A percentile compares a stretch with the other conserved stretches of the same genome.
Conservation (phyloP, 2,888 invertebrate genomes). For the Criorhina ranunculi region DNA sequence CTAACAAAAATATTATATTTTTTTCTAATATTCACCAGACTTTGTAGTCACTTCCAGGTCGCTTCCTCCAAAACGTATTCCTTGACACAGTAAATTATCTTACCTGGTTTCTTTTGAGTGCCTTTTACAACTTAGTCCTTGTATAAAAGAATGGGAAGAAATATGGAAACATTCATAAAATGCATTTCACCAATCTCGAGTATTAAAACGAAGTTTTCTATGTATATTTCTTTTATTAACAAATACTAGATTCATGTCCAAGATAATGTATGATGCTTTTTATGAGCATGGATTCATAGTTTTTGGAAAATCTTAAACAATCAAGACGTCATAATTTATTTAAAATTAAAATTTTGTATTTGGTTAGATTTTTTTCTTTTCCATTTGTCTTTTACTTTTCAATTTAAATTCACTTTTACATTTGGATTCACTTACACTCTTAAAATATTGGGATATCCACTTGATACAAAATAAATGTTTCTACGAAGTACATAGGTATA, state of each 20-base stretch:
- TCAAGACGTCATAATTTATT: not conserved
- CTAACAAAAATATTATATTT: too few relatives aligned
- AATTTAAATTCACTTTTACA: conserved; percentile 28
- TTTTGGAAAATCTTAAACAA: not conserved
- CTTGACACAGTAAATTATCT: too few relatives aligned
- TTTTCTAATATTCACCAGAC: too few relatives aligned
- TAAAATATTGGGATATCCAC: conserved; percentile 14
- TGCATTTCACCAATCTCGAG: too few relatives aligned
- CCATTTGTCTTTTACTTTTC: conserved; percentile 21
- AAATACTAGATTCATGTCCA: conserved; percentile 1
- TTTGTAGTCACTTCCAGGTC: too few relatives aligned
- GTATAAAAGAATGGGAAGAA: too few relatives aligned
- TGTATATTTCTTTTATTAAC: not conserved
- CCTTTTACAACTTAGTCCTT: too few relatives aligned
- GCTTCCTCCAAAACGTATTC: too few relatives aligned
- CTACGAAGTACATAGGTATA: conserved; percentile 37
- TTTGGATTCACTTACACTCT: conserved; percentile 8
- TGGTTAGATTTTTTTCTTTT: conserved; percentile 6
- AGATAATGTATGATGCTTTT: not conserved
- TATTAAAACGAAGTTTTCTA: too few relatives aligned
- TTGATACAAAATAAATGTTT: conserved; percentile 45
- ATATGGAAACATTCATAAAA: too few relatives aligned
- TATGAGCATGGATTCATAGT: not conserved
- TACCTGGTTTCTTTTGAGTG: too few relatives aligned
- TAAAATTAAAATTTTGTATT: conserved; percentile 6